Evolutionary conservation across 2,888 invertebrate genomes (phyloP).

Genomic region (Nebria salina): DNA sequence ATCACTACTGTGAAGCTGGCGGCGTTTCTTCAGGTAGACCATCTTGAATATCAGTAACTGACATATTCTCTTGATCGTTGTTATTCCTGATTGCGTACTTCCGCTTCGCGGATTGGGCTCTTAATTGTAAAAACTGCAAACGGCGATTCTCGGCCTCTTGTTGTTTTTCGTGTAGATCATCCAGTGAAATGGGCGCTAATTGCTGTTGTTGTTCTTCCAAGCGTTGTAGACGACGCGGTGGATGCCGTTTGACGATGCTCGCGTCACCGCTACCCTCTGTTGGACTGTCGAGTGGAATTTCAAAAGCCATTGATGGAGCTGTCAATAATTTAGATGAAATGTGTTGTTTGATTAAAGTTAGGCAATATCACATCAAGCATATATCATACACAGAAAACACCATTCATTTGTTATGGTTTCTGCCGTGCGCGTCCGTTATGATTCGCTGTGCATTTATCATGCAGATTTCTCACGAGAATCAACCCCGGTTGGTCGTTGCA

Average conservation of each 20-base stretch:
- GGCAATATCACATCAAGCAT: background rate
- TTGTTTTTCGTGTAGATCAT: slow-evolving; percentile 75
- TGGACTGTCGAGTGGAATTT: slow-evolving; percentile 58
- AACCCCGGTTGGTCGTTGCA: background rate
- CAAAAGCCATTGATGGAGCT: slow-evolving; percentile 53
- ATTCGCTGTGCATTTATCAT: background rate
- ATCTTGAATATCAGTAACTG: background rate
- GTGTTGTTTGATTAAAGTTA: slow-evolving; percentile 6
- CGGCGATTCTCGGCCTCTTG: slow-evolving; percentile 78
- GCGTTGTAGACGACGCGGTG: slow-evolving; percentile 74
- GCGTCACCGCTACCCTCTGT: slow-evolving; percentile 49
- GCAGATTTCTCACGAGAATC: background rate
- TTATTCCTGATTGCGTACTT: slow-evolving; percentile 24
- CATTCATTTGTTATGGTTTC: background rate
- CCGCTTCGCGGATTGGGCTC: slow-evolving; percentile 48
- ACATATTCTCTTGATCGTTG: background rate
- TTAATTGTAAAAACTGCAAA: slow-evolving; percentile 60
- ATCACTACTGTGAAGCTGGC: background rate
- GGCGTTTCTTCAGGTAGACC: background rate
- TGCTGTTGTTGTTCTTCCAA: slow-evolving; percentile 71
- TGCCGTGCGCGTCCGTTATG: background rate
- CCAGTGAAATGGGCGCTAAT: slow-evolving; percentile 66
- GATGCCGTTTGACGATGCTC: slow-evolving; percentile 68
- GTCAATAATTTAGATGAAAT: slow-evolving; percentile 14
- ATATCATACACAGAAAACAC: background rate